phyloP scores from a whole-genome alignment of 2,888 invertebrate species.

The Drosophila pseudotakahashii region DNA sequence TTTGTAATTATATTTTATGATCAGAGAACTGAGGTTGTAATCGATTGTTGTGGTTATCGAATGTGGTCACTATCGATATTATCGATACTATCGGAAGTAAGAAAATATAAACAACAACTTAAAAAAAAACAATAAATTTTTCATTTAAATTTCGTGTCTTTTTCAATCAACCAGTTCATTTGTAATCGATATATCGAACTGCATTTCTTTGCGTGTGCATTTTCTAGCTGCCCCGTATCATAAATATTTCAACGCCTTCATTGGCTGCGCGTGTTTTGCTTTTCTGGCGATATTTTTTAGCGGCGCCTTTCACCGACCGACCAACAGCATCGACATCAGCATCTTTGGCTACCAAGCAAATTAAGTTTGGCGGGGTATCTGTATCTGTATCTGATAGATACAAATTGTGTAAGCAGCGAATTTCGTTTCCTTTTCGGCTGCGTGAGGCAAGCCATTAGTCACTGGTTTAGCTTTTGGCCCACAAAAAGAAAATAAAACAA shows the following conservation, averaged over 20 bases:
- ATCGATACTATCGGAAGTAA: too few species aligned
- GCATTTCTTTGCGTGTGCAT: conserved; percentile 55
- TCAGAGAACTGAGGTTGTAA: too few species aligned
- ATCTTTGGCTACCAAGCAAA: conserved; percentile 14
- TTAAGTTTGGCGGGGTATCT: conserved; percentile 31
- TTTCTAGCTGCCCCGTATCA: conserved; percentile 40
- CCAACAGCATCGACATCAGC: conserved; percentile 15
- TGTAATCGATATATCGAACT: conserved; percentile 14
- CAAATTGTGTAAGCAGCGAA: conserved; percentile 44
- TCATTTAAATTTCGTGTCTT: too few species aligned
- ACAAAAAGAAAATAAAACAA: conserved; percentile 10
- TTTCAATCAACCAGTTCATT: background rate
- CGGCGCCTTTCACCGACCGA: conserved; percentile 38
- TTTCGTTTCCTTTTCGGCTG: conserved; percentile 40
- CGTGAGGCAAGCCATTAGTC: conserved; percentile 66
- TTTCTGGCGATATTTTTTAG: conserved; percentile 29
- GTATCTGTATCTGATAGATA: conserved; percentile 47
- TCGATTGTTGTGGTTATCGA: too few species aligned
- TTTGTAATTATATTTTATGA: too few species aligned
- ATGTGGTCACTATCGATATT: too few species aligned
- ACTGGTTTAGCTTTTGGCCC: conserved; percentile 21
- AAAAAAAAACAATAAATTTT: too few species aligned
- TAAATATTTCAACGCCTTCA: conserved; percentile 75
- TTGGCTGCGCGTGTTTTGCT: conserved; percentile 36
- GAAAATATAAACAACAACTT: too few species aligned